A percentile compares a stretch with the other conserved stretches of the same genome.
Evolutionary conservation across 2,797 vertebrate species (phyloP).

Genomic region (Saguinus oedipus): DNA sequence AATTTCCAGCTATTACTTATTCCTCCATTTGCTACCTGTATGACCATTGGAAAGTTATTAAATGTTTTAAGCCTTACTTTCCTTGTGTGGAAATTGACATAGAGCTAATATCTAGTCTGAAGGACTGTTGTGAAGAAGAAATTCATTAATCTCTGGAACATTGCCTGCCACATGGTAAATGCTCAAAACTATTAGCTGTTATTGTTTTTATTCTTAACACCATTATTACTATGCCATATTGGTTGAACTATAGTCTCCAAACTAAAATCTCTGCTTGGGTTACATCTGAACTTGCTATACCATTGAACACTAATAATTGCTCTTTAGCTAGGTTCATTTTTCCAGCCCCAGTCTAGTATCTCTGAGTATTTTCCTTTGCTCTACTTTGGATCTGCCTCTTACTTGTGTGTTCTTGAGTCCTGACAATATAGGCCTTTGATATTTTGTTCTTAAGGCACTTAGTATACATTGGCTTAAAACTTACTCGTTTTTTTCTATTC

Average conservation of each 20-base stretch:
- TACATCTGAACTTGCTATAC: not conserved
- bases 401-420: not conserved
- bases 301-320: not conserved
- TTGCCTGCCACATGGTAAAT: not conserved
- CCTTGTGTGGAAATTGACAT: not conserved
- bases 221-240: not conserved
- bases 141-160: not conserved
- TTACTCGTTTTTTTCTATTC: not conserved
- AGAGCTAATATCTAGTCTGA: not conserved
- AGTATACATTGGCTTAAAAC: not conserved
- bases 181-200: not conserved
- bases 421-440: not conserved
- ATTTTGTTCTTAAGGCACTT: not conserved
- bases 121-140: not conserved
- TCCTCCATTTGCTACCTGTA: not conserved
- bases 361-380: not conserved
- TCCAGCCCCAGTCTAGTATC: not conserved
- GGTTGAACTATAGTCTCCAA: not conserved
- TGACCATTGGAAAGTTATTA: not conserved
- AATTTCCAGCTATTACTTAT: not conserved
- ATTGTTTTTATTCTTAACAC: slow-evolving; percentile 5
- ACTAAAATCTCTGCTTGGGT: slow-evolving; percentile 14
- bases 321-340: not conserved
- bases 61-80: slow-evolving; percentile 7
- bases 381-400: not conserved